Base-by-base conservation (phyloP, 2,797 vertebrate species). In the Kryptopterus vitreolus region DNA sequence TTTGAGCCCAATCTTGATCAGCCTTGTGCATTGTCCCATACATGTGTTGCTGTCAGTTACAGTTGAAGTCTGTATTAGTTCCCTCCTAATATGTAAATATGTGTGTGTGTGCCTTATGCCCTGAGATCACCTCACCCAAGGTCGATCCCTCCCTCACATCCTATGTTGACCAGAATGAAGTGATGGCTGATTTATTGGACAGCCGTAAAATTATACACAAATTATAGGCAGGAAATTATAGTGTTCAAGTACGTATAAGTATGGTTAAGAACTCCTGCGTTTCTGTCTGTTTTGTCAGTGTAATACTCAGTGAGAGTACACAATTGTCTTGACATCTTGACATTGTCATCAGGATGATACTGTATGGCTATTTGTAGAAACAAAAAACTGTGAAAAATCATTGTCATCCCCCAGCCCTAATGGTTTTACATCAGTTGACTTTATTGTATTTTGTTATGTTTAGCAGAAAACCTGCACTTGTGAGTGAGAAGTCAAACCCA, bases 401-500 rank as follows among this genome's bases (percentile, higher is more conserved):
- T 2, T 3, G 4, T 35, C 33, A 57, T 15, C 3, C 2, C 38
- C 22, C 16, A 10, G 13, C n/a, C n/a, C 4, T 6, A 43, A 18
- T 20, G 35, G 29, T 53, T 68, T 33, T 33, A 5, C 16, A 48
- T 48, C 24, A 22, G 0, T 9, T 5, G 50, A 50, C 26, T 18
- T 4, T 26, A 48, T 24, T 71, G 43, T 77, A 26, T 76, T 69
- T 75, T 76, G 22, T 77, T 76, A n/a, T 84, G n/a, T 4, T 62
- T 76, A 63, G 80, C 91, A 99, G 97, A 93, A 97, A 95, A 89
- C 94, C 95, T 3, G 89, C 94, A 3, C 77, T 90, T 22, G 89
- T 92, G 80, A 93, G 89, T 0, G 96, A 98, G 92, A 98, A 96
- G 87, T 96, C 96, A 0, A 99, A 98, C 87, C 97, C 97, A 77